Percentiles rank a stretch among this genome's conserved stretches.
Evolutionary conservation across 2,113 vertebrate genomes (phyloP).

Genomic region (Centropus unirufus): DNA sequence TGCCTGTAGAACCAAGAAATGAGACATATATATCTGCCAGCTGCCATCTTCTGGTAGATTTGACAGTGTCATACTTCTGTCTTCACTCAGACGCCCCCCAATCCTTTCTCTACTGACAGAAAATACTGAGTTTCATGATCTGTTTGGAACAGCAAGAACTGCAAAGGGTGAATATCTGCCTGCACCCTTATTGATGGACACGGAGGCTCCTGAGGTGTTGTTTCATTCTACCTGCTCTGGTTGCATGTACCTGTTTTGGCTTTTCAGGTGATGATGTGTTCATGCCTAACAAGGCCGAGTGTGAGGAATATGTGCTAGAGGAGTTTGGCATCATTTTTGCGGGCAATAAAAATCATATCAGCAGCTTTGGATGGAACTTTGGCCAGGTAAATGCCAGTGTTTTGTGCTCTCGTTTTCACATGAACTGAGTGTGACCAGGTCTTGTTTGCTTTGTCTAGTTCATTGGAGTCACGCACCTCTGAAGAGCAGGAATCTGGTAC

Average conservation of each 20-base stretch:
- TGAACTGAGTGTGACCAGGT: background rate
- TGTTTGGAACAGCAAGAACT: background rate
- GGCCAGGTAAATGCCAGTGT: slow-evolving; percentile 80
- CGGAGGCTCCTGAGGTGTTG: background rate
- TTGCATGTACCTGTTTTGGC: background rate
- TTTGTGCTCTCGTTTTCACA: background rate
- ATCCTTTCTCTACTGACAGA: background rate
- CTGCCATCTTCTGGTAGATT: background rate
- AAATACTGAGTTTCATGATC: background rate
- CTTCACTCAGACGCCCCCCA: background rate
- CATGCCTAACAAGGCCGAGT: slow-evolving; percentile 70
- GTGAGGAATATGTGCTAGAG: slow-evolving; percentile 86
- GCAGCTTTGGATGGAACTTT: slow-evolving; percentile 78
- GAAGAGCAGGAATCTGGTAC: background rate
- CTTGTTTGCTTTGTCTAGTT: background rate
- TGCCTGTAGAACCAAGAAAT: background rate
- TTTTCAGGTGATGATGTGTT: slow-evolving; percentile 85
- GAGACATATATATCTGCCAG: background rate
- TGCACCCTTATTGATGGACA: background rate
- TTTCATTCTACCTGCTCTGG: background rate
- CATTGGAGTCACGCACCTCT: background rate
- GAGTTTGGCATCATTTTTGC: slow-evolving; percentile 83
- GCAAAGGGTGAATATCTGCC: background rate
- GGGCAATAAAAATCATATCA: slow-evolving; percentile 76
- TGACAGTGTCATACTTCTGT: background rate